Percentiles rank a stretch among this genome's conserved stretches.
Conservation (phyloP, 2,113 vertebrate genomes). For the Notarius lentiginosus region DNA sequence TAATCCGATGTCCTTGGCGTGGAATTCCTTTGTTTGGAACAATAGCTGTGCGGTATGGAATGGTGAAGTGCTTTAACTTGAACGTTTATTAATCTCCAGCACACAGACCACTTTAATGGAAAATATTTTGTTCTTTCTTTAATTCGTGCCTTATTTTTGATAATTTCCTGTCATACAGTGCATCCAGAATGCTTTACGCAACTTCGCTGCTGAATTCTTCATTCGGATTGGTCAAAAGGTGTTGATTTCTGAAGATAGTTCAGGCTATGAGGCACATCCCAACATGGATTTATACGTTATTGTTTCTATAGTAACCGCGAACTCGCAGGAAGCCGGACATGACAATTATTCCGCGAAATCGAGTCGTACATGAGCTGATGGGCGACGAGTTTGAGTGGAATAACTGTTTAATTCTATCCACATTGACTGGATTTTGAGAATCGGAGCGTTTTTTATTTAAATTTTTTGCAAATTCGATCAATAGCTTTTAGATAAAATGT, state of each 20-base stretch:
- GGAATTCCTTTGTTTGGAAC: slow-evolving; percentile 75
- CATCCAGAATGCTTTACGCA: neutral
- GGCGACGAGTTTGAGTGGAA: too few relatives aligned
- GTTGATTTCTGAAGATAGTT: neutral
- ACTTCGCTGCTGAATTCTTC: neutral
- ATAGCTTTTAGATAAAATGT: too few relatives aligned
- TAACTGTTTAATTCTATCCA: too few relatives aligned
- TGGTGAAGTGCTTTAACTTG: neutral
- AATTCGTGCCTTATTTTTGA: neutral
- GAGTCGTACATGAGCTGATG: too few relatives aligned
- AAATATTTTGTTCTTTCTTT: neutral
- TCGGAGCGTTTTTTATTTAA: too few relatives aligned
- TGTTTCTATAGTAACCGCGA: neutral
- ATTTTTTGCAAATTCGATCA: too few relatives aligned
- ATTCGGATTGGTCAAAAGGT: neutral
- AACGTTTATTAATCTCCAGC: neutral
- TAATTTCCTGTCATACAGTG: neutral
- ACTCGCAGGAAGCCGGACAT: neutral
- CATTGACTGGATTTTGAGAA: too few relatives aligned
- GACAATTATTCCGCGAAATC: too few relatives aligned
- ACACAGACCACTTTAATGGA: neutral
- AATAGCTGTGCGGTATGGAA: neutral
- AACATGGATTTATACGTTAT: neutral
- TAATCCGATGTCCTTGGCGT: slow-evolving; percentile 79
- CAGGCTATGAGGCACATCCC: neutral